Evolutionary conservation across 2,797 vertebrate species (phyloP).

Genomic region (Erithacus rubecula): DNA sequence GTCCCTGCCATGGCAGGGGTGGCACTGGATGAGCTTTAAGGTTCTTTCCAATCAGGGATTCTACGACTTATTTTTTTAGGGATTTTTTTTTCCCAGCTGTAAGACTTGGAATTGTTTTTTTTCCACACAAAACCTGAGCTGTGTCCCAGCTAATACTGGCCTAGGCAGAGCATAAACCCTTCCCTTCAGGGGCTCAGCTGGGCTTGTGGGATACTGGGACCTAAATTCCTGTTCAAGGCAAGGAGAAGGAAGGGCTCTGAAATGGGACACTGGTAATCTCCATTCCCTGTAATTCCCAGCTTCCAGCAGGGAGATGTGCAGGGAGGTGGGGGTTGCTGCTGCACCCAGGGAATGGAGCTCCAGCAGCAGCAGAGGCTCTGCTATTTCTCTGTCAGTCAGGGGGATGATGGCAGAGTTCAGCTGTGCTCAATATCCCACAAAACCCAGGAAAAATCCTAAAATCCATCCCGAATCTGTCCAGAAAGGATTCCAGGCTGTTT

Average conservation of each 20-base stretch:
- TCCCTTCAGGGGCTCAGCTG: not conserved
- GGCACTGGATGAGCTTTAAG: rapidly evolving
- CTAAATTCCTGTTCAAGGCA: not conserved
- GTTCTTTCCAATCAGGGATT: not conserved
- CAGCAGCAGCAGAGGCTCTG: not conserved
- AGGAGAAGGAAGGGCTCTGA: not conserved
- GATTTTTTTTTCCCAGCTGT: not conserved
- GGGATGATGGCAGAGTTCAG: not conserved
- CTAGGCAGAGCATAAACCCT: rapidly evolving
- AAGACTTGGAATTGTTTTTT: not conserved
- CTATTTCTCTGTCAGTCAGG: not conserved
- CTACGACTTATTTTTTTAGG: rapidly evolving
- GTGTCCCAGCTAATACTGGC: not conserved
- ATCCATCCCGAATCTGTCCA: not conserved
- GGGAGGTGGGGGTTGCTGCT: not conserved
- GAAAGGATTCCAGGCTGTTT: not conserved
- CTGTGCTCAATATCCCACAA: not conserved
- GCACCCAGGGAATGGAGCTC: not conserved
- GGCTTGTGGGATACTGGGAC: not conserved
- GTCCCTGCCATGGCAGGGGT: not conserved
- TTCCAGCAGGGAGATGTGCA: not conserved
- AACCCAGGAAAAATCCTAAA: not conserved
- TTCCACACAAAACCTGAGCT: not conserved
- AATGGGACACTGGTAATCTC: not conserved
- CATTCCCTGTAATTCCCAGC: not conserved